These are phyloP conservation scores for Dicerorhinus sumatrensis DNA, from an alignment of 2,113 vertebrate genomes.

Conservation along the genomic window DNA sequence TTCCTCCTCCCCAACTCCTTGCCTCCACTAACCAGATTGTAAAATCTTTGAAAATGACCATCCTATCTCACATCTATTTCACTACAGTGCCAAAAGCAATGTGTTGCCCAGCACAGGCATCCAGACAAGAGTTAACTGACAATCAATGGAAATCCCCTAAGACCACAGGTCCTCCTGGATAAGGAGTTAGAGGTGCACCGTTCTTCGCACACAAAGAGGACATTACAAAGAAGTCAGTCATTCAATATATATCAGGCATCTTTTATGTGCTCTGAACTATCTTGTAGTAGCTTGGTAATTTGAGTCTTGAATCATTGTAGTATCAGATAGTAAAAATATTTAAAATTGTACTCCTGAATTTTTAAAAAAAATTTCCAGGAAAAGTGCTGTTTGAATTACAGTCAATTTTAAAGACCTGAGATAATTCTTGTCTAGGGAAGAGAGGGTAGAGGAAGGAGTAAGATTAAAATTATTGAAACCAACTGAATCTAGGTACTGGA, in stretches of 20 bases:
- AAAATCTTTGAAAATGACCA: neutral
- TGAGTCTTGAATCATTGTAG: neutral
- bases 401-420: neutral
- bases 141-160: neutral
- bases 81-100: neutral
- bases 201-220: slow-evolving; percentile 2
- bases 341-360: neutral
- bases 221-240: slow-evolving; percentile 22
- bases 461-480: slow-evolving; percentile 5
- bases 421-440: slow-evolving; percentile 27
- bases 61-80: neutral
- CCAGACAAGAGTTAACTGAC: neutral
- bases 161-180: slow-evolving; percentile 10
- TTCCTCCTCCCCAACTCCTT: neutral
- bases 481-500: slow-evolving; percentile 19
- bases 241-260: neutral
- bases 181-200: neutral
- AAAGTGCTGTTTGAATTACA: slow-evolving; percentile 16
- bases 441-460: neutral
- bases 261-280: neutral
- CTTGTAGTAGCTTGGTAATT: neutral
- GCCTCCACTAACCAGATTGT: neutral
- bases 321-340: slow-evolving; percentile 38
- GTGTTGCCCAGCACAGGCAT: neutral
- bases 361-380: neutral